Evolutionary conservation across 2,113 vertebrate species (phyloP).

Genomic region (Falco punctatus): DNA sequence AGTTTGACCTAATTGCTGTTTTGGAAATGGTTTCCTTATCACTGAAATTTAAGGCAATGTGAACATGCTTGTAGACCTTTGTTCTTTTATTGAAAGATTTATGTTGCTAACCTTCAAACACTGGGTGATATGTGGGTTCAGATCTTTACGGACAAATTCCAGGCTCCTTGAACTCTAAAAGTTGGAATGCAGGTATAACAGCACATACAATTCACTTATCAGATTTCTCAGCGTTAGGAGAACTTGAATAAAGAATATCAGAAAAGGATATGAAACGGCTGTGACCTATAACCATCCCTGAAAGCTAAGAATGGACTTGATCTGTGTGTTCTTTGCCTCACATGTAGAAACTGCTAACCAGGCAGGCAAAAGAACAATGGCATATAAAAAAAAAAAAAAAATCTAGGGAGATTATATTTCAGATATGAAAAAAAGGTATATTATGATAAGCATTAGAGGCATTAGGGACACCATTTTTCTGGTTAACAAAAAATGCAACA

Average conservation of each 20-base stretch:
- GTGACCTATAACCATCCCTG: slow-evolving; percentile 26
- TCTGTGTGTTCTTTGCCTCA: slow-evolving; percentile 13
- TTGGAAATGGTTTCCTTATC: slow-evolving; percentile 49
- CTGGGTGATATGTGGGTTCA: slow-evolving; percentile 22
- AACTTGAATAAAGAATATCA: slow-evolving; percentile 48
- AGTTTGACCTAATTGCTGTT: slow-evolving; percentile 49
- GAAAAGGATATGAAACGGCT: slow-evolving; percentile 17
- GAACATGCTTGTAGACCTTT: slow-evolving; percentile 37
- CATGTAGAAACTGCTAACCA: slow-evolving; percentile 17
- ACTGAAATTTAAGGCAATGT: slow-evolving; percentile 17
- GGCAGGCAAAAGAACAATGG: slow-evolving; percentile 7
- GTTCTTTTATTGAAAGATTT: slow-evolving; percentile 65
- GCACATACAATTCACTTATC: background rate
- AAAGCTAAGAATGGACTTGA: slow-evolving; percentile 46
- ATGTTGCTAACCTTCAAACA: slow-evolving; percentile 61
- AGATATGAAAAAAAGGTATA: slow-evolving; percentile 7
- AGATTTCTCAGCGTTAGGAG: slow-evolving; percentile 6
- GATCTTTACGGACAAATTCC: slow-evolving; percentile 40
- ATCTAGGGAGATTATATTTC: slow-evolving; percentile 12
- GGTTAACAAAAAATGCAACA: background rate
- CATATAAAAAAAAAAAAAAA: slow-evolving; percentile 33
- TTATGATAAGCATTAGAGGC: slow-evolving; percentile 5
- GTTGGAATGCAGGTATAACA: slow-evolving; percentile 41
- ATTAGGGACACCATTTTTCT: background rate
- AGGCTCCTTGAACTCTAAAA: slow-evolving; percentile 34